Base-by-base conservation (phyloP, 2,888 invertebrate species). In the Ramazzottius varieornatus region DNA sequence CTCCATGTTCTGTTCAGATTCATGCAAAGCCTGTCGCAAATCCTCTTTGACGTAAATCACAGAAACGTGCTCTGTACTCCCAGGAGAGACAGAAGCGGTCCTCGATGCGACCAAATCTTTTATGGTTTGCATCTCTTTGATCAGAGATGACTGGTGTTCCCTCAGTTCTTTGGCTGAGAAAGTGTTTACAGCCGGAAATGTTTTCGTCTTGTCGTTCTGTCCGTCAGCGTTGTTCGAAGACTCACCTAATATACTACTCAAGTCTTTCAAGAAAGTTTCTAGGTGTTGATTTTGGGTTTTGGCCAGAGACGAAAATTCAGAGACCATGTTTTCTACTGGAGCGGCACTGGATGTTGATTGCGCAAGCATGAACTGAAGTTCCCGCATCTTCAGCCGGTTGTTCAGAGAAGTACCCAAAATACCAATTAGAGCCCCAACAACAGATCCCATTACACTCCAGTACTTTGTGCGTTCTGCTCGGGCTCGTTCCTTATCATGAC, bases 381-480 rank as follows among this genome's bases (percentile, higher is more conserved):
- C 82, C 16, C 80, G 79, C 81, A 83, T 83, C 70, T 83, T 81
- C 32, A 82, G 75, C 46, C 80, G 78, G 71, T 83, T 84, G 74
- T 83, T 84, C 40, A 84, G 76, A 0, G 83, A 81, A 0, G 83
- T 82, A 24, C 84, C 85, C 0, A 82, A 75, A 68, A 84, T 82
- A 16, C 85, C 85, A 1, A 80, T 72, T 8, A 75, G 69, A 1
- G 79, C 79, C 64, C 85, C 85, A 73, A 83, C 76, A 69, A 85
- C 78, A 2, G 85, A 84, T 2, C 84, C 84, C 54, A 84, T 82
- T 66, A 86, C 81, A 68, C 84, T 84, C 83, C 86, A 86, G 74
- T 88, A 88, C 75, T 88, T 88, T 67, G 87, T 86, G 66, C 85
- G 80, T 73, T 88, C 87, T 1, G 85, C 82, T 33, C 87, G 84